Base-by-base conservation (phyloP, 1,140 invertebrate genomes). In the Calosoma granatense region DNA sequence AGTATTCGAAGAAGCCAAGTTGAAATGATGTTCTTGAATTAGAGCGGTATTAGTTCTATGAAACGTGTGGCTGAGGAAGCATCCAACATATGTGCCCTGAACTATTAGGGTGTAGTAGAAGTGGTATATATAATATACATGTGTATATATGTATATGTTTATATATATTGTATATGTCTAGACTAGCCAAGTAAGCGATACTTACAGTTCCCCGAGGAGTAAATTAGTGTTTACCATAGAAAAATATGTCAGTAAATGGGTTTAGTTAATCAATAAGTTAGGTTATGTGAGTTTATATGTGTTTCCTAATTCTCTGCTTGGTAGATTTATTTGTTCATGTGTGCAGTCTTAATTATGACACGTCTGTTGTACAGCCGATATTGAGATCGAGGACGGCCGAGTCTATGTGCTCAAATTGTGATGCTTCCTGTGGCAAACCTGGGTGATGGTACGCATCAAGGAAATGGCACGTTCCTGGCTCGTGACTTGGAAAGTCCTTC, bases 401-500 rank as follows among this genome's bases (percentile, higher is more conserved):
- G 54, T 78, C 72, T 58, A 91, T 83, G 64, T 90, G 87, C 55
- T 81, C 73, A 30, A 79, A 80, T 58, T 88, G 72, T 1, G 80
- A 67, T 15, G 77, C 72, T 17, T 72, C 73, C 1, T 67, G 67
- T 47, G 82, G 74, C 14, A 90, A 72, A 1, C 77, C 72, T 0
- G 84, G 84, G 70, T 93, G 86, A 54, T 78, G 76, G 74, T 91
- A 96, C 55, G 78, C 81, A 53, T 85, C 83, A 3, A 96, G 76
- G 71, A 96, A 97, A 70, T 94, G 84, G 66, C 90, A 92, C 2
- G 87, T 92, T 41, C 88, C 90, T 22, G 81, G 77, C 52, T 85
- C 82, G 64, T 85, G 77, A 47, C 82, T 74, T 36, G 90, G 87
- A 74, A 93, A 94, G 56, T 89, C 92, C 65, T 86, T 87, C 0